A percentile compares a stretch with the other conserved stretches of the same genome.
Evolutionary conservation across 1,140 invertebrate species (phyloP).

Genomic region (Drosophila arizonae): DNA sequence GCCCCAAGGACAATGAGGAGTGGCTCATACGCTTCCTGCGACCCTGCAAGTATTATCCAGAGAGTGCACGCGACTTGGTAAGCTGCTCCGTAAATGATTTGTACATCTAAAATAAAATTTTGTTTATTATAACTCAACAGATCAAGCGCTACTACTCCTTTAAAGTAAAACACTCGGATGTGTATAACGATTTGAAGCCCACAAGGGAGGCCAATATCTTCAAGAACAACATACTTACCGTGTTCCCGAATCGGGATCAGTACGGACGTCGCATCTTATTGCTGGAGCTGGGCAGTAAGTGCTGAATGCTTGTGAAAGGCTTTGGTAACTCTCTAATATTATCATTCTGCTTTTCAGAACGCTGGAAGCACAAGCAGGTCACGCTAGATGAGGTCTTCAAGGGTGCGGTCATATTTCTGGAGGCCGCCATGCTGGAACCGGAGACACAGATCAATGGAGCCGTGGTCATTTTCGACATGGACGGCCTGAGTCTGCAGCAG

Average conservation of each 20-base stretch:
- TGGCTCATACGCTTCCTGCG: constrained; percentile 90
- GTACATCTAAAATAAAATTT: neutral
- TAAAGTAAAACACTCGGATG: constrained; percentile 89
- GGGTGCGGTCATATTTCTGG: constrained; percentile 90
- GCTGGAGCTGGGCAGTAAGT: constrained; percentile 91
- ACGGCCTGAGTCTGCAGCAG: constrained; percentile 90
- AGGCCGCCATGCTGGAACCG: constrained; percentile 91
- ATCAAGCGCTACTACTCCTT: constrained; percentile 91
- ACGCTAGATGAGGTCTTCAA: constrained; percentile 91
- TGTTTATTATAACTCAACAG: constrained; percentile 76
- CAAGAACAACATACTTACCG: constrained; percentile 89
- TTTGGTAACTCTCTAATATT: neutral
- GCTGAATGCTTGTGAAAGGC: neutral
- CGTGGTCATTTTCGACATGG: constrained; percentile 92
- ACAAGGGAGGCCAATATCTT: constrained; percentile 90
- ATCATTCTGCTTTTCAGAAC: constrained; percentile 84
- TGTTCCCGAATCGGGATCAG: constrained; percentile 90
- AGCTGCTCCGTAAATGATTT: constrained; percentile 57
- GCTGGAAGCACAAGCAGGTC: constrained; percentile 92
- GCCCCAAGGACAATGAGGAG: constrained; percentile 88
- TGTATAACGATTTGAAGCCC: constrained; percentile 88
- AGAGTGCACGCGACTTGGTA: constrained; percentile 89
- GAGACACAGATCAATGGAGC: constrained; percentile 90
- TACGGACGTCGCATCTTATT: constrained; percentile 88
- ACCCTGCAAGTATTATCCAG: constrained; percentile 91